A percentile compares a stretch with the other conserved stretches of the same genome.
These are phyloP conservation scores for Aegithalos caudatus DNA, from an alignment of 2,113 vertebrate genomes.

Conservation along the genomic window DNA sequence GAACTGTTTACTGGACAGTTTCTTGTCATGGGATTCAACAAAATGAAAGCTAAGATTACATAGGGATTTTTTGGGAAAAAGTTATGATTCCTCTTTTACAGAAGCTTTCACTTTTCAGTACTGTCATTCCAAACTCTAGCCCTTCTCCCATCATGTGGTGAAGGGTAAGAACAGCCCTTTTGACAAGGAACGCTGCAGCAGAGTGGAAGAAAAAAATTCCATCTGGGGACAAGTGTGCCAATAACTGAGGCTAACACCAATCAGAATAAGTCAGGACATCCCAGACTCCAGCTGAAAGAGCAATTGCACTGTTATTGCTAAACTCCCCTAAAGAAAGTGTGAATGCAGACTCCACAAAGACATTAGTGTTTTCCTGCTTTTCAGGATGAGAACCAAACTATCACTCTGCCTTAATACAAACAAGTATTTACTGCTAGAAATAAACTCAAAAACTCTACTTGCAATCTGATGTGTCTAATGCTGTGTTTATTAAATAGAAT, in stretches of 20 bases:
- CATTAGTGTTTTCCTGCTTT: neutral
- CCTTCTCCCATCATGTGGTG: neutral
- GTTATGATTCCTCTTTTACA: neutral
- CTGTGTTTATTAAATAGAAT: neutral
- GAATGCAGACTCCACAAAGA: neutral
- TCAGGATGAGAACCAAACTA: neutral
- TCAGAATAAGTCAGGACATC: neutral
- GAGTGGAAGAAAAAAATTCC: neutral
- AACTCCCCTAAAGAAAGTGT: neutral
- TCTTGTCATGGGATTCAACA: neutral
- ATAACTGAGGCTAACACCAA: neutral
- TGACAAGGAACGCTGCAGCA: neutral
- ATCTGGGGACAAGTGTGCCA: neutral
- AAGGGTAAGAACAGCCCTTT: neutral
- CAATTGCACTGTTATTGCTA: neutral
- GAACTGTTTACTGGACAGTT: neutral
- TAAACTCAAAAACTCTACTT: neutral
- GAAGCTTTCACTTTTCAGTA: neutral
- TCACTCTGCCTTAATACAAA: neutral
- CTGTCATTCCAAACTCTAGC: neutral
- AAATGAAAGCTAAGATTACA: neutral
- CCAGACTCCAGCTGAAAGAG: neutral
- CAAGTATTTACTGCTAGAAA: neutral
- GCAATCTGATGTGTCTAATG: neutral
- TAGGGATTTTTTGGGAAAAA: fast-evolving